These are phyloP conservation scores for Xenopus borealis DNA, from an alignment of 2,113 vertebrate species.

Conservation along the genomic window DNA sequence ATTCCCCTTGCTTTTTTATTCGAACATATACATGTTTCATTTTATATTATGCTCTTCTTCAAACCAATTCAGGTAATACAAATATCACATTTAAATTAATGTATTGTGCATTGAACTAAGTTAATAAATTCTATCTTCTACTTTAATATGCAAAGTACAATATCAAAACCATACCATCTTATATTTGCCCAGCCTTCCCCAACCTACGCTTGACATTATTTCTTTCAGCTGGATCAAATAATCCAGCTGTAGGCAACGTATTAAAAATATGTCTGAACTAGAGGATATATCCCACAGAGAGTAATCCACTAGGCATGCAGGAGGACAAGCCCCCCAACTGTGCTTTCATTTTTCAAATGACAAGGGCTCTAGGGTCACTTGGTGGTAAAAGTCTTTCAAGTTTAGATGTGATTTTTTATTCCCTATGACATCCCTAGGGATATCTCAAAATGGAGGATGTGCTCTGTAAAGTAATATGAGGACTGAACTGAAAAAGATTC, in stretches of 20 bases:
- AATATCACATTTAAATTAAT: too few species aligned
- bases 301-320: slow-evolving; percentile 66
- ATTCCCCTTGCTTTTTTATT: too few species aligned
- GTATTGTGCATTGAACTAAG: too few species aligned
- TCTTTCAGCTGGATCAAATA: slow-evolving; percentile 53
- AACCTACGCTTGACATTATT: slow-evolving; percentile 31
- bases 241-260: slow-evolving; percentile 63
- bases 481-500: background rate
- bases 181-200: slow-evolving; percentile 11
- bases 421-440: slow-evolving; percentile 57
- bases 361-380: slow-evolving; percentile 68
- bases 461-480: slow-evolving; percentile 50
- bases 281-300: slow-evolving; percentile 71
- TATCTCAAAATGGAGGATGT: slow-evolving; percentile 65
- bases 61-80: too few species aligned
- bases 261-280: slow-evolving; percentile 64
- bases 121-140: background rate
- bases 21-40: too few species aligned
- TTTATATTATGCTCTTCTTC: too few species aligned
- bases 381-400: slow-evolving; percentile 75
- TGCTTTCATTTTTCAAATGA: slow-evolving; percentile 61
- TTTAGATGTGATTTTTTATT: slow-evolving; percentile 62
- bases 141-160: slow-evolving; percentile 17
- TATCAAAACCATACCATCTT: slow-evolving; percentile 7
- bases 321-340: slow-evolving; percentile 56